Evolutionary conservation across 1,140 invertebrate species (phyloP), one percentile per base, ranked within the genome.

Genomic region (Oncopodura yosiiana): DNA sequence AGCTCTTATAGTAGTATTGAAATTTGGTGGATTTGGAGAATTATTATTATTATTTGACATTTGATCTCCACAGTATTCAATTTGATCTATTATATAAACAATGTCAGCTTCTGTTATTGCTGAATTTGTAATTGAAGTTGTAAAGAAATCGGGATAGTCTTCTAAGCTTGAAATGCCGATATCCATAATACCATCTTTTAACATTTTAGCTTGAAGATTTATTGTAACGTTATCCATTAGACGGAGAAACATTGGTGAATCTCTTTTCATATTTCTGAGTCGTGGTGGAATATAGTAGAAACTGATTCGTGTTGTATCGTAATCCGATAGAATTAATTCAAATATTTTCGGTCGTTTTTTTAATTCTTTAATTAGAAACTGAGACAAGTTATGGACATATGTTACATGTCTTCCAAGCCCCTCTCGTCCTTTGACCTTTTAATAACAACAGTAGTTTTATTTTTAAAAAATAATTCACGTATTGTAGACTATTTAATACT

Each of bases 181-280:
- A 80, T 95, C 86, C 81, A 94, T 91, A 6, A 82, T 83, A 4
- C 94, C 94, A 67, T 87, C 81, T 66, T 86, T 84, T 73, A 95
- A 90, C 90, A 97, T 94, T 55, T 78, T 72, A 65, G 89, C 86
- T 69, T 96, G 96, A 41, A 97, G 83, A 66, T 81, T 80, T 0
- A 92, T 90, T 0, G 91, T 91, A 18, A 96, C 72, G 77, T 81
- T 38, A 27, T 19, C 21, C 38, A 27, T 24, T 46, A 26, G n/a
- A 34, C 46, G 29, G n/a, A n/a, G n/a, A n/a, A n/a, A n/a, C n/a
- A n/a, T n/a, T n/a, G n/a, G n/a, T n/a, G n/a, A n/a, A n/a, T n/a
- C n/a, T n/a, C n/a, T n/a, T n/a, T n/a, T n/a, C n/a, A n/a, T n/a
- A n/a, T n/a, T n/a, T n/a, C n/a, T n/a, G n/a, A n/a, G n/a, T n/a